Percentiles rank a stretch among this genome's conserved stretches.
Conservation (phyloP, 2,113 vertebrate genomes). For the Platycercus adscitus region DNA sequence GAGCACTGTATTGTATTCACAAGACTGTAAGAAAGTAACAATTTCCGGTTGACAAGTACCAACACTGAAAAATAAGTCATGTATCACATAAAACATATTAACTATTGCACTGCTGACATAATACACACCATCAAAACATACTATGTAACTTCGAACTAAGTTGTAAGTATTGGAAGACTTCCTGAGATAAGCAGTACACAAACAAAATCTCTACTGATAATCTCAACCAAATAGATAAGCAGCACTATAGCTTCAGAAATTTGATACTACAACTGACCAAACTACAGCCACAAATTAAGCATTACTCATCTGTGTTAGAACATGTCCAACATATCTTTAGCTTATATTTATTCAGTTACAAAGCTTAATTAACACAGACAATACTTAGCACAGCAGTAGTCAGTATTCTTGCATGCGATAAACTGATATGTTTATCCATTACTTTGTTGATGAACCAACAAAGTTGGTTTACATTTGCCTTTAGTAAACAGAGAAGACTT, state of each 20-base stretch:
- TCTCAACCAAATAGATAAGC: not conserved
- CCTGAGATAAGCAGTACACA: not conserved
- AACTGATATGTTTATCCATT: not conserved
- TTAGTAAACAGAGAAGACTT: not conserved
- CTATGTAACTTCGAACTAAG: not conserved
- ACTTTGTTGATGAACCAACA: not conserved
- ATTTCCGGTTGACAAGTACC: not conserved
- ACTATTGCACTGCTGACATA: not conserved
- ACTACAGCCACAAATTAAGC: not conserved
- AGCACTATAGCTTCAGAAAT: accelerated
- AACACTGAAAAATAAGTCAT: not conserved
- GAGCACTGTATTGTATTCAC: not conserved
- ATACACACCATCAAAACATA: not conserved
- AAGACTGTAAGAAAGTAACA: not conserved
- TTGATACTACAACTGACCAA: not conserved
- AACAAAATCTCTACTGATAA: not conserved
- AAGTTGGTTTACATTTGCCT: not conserved
- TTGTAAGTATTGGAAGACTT: not conserved
- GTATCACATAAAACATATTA: not conserved
- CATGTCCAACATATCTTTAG: not conserved
- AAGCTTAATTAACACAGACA: not conserved
- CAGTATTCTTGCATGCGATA: not conserved
- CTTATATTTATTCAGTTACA: not conserved
- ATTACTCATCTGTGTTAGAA: not conserved
- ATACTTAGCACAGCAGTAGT: not conserved